Evolutionary conservation across 2,888 invertebrate genomes (phyloP).

Genomic region (Cartodere bifasciata): DNA sequence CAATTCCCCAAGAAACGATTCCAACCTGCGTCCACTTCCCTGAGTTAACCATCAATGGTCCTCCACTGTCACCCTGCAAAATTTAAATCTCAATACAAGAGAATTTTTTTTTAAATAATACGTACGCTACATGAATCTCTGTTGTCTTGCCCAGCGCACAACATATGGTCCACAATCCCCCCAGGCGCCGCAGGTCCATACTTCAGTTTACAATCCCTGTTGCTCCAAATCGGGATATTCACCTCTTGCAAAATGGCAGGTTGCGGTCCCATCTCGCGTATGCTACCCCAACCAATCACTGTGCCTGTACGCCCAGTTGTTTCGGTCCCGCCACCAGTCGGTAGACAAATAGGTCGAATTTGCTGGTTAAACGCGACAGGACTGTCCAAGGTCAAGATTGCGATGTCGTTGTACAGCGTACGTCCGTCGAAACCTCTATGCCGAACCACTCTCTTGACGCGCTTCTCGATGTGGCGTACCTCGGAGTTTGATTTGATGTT

Average conservation of each 20-base stretch:
- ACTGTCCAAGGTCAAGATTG: conserved; percentile 64
- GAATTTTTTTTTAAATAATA: conserved; percentile 18
- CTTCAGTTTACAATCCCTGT: conserved; percentile 61
- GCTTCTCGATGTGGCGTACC: conserved; percentile 62
- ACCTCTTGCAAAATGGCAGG: conserved; percentile 73
- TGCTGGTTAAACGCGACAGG: conserved; percentile 59
- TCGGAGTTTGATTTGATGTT: conserved; percentile 66
- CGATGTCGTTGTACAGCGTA: conserved; percentile 76
- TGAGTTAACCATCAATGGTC: conserved; percentile 71
- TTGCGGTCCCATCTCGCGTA: conserved; percentile 71
- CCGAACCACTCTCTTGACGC: conserved; percentile 71
- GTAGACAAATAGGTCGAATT: conserved; percentile 69
- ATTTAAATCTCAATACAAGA: conserved; percentile 7
- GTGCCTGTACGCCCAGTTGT: conserved; percentile 63
- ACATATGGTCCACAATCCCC: conserved; percentile 76
- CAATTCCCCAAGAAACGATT: conserved; percentile 85
- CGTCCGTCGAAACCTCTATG: conserved; percentile 74
- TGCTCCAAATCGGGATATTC: conserved; percentile 72
- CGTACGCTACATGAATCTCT: conserved; percentile 85
- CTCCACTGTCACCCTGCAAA: conserved; percentile 75
- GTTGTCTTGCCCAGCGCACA: conserved; percentile 74
- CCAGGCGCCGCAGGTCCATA: conserved; percentile 81
- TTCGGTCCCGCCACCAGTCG: conserved; percentile 38
- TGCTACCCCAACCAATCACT: conserved; percentile 82
- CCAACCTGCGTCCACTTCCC: conserved; percentile 74